Base-by-base conservation (phyloP, 92 coral and sea anemone genomes). In the Palythoa heliodiscus region DNA sequence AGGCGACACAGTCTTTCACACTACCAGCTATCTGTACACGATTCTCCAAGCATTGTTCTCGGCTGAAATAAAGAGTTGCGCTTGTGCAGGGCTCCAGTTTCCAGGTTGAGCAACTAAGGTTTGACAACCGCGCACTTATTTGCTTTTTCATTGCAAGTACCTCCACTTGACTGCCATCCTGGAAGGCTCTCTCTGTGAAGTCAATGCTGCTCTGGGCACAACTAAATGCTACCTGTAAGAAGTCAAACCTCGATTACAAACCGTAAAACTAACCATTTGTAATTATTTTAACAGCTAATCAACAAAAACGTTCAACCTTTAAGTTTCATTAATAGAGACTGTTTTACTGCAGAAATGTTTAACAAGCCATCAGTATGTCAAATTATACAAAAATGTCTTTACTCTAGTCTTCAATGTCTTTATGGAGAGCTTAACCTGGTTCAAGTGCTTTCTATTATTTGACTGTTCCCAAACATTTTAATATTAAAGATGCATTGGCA, bases 131-230 rank as follows among this genome's bases (percentile, higher is more conserved):
- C 29, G 37, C 69, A 24, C 23, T 69, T 68, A 82, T 82, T 67
- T 16, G 77, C 77, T 69, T 82, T 40, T 82, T 82, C 67, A 82
- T 70, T 2, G 43, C n/a, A 39, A 82, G 86, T 69, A 82, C 61
- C 50, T 82, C 86, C 60, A 82, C 86, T 15, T 82, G 86, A 69
- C 86, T 82, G 23, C 86, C 86, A 50, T 83, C 86, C 70, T 83
- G 53, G 52, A 83, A 70, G 29, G 86, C 77, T 70, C 86, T 52
- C 67, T 79, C 72, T 15, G 73, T 43, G 39, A 79, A 79, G 58
- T 79, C 73, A 11, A 79, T 63, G 73, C 84, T 79, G 13, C 84
- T 79, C n/a, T 64, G 72, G 6, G 63, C 20, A 43, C 73, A 79
- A 29, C 73, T 67, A 1, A 63, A 69, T 40, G 84, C 84, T 24